Base-by-base conservation (phyloP, 2,888 invertebrate genomes). In the Tetranychus piercei region DNA sequence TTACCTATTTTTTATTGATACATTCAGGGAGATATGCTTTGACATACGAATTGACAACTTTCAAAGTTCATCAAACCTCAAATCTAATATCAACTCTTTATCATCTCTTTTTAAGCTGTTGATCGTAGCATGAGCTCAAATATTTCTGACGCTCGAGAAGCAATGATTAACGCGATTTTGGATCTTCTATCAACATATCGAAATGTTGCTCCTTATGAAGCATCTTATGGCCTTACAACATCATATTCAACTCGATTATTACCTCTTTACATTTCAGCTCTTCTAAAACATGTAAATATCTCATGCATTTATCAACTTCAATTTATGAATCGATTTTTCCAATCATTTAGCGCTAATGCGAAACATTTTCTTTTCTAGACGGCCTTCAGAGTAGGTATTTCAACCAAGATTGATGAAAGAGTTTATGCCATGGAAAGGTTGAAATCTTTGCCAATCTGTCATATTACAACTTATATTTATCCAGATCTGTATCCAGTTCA, bases 401-500 rank as follows among this genome's bases (percentile, higher is more conserved):
- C 90, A 80, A 93, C 94, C 3, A 88, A 91, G 65, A 84, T 96
- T 74, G 99, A 99, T 85, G 94, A 96, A 83, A 87, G 97, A 75
- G 89, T 94, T 64, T 90, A 88, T 80, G 90, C 92, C 74, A 92
- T 99, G 94, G 90, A 93, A 82, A 88, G 89, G 82, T 88, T 96
- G 87, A 96, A 97, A 85, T 88, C 88, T 66, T 83, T 90, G 80
- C 96, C 99, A 9, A 85, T 94, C 74, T 83, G 85, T 77, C 87
- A 88, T 81, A 86, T 97, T 44, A 86, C 96, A 81, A 90, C 91
- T 80, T 86, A 86, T 78, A 87, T 95, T 78, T 94, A 96, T 85
- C 97, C 99, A 1, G 90, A 91, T 82, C 86, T 99, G 78, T 97
- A 94, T 84, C 88, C 92, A 9, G 84, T 97, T 74, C 92, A 94